phyloP scores from a whole-genome alignment of 30 jellyfish, hydroid and myxozoan genomes.

The Cassiopea andromeda region DNA sequence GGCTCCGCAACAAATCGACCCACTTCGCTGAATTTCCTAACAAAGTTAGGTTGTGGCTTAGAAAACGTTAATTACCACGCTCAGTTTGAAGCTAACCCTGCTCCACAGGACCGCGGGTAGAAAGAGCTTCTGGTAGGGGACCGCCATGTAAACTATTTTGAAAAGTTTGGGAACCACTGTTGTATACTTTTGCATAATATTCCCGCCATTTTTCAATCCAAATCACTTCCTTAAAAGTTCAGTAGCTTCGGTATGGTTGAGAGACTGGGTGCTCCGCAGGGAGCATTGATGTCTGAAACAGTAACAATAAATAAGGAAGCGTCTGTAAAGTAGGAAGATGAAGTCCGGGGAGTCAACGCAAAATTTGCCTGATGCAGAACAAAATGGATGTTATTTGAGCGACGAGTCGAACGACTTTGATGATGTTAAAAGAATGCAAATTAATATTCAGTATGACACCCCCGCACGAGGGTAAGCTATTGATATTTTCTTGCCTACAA shows the following conservation, averaged over 20 bases:
- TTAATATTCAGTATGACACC: constrained; percentile 11
- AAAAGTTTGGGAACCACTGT: no score
- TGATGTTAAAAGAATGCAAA: constrained; percentile 25
- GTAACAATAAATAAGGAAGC: constrained; percentile 8
- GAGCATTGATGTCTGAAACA: neutral
- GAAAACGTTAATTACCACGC: no score
- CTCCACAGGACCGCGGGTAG: neutral
- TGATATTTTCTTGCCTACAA: neutral
- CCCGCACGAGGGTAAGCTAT: constrained; percentile 1
- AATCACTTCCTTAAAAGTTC: neutral
- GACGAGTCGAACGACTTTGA: constrained; percentile 39
- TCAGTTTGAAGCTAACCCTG: neutral
- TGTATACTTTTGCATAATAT: no score
- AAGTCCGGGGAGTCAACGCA: constrained; percentile 29
- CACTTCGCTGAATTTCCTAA: no score
- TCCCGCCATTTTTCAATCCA: neutral
- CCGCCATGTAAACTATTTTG: no score
- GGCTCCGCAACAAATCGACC: no score
- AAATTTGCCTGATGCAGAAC: constrained; percentile 48
- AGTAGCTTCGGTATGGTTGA: neutral
- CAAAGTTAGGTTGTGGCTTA: no score
- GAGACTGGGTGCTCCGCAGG: constrained; percentile 4
- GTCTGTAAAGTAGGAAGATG: constrained; percentile 7
- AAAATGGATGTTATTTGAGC: constrained; percentile 29
- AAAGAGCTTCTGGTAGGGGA: no score